Base-by-base conservation (phyloP, 2,888 invertebrate species). In the Toxonevra muliebris region DNA sequence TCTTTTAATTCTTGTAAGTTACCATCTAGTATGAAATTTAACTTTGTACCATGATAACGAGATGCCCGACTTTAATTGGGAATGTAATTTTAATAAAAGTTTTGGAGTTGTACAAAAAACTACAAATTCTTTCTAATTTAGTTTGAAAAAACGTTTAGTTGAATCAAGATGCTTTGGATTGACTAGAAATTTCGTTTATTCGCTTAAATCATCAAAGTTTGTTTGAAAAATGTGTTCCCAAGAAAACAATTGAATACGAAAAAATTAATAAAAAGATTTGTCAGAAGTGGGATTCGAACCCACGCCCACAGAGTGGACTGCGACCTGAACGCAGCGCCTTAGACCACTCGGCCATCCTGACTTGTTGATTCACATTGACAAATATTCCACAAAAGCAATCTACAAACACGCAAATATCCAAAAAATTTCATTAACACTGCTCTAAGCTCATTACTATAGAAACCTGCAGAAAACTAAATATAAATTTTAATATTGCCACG, bases 321-420 rank as follows among this genome's bases (percentile, higher is more conserved):
- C 82, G 82, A 82, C 83, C 82, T 83, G 83, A 83, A 83, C 83
- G 83, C 83, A 83, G 83, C 83, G 83, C 83, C 83, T 83, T 83
- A 83, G 83, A 83, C 83, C 83, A 83, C 83, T 83, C 83, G 83
- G 83, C 83, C 83, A 83, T 83, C 84, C 83, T 83, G 82, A 83
- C 82, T 48, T 48, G 48, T 48, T 48, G 48, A 8, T n/a, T 15
- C 48, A 0, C n/a, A 10, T 1, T 48, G 48, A 13, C 48, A 48
- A 48, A 48, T 48, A 15, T 3, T 11, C 8, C 15, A 48, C 48
- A 30, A 30, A 2, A 30, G 7, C 30, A 30, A 30, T 30, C 2
- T 4, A 2, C 2, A 30, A 30, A 4, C 7, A 30, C 7, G 2
- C 30, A 30, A 30, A 30, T 7, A 30, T 4, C 30, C 30, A 30